Evolutionary conservation across 2,888 invertebrate species (phyloP).

Genomic region (Amorpha juglandis): DNA sequence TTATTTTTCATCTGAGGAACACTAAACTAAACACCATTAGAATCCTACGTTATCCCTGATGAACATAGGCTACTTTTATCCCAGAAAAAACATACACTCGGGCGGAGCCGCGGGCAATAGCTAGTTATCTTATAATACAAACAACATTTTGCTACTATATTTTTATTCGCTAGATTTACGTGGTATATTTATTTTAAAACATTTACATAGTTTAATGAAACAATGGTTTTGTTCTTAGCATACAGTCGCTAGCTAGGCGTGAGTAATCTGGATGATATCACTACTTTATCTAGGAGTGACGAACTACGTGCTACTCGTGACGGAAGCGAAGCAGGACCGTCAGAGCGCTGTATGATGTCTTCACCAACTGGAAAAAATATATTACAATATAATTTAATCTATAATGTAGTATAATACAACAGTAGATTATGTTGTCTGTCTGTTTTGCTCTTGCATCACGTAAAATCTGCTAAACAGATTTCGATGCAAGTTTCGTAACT

Average conservation of each 20-base stretch:
- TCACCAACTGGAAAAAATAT: slow-evolving; percentile 66
- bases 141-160: not conserved
- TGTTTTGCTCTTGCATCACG: no score
- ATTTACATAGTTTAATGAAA: slow-evolving; percentile 25
- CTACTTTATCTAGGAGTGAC: slow-evolving; percentile 19
- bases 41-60: no score
- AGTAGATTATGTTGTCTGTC: no score
- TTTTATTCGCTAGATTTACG: slow-evolving; percentile 13
- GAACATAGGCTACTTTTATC: no score
- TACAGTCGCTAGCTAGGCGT: slow-evolving; percentile 3
- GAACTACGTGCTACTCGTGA: slow-evolving; percentile 33
- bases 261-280: slow-evolving; percentile 26
- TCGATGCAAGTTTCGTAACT: no score
- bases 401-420: no score
- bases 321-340: slow-evolving; percentile 67
- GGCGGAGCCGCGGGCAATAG: no score
- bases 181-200: slow-evolving; percentile 17
- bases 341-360: slow-evolving; percentile 74
- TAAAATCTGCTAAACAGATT: no score
- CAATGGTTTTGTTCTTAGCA: slow-evolving; percentile 28
- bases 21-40: no score
- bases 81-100: no score
- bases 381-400: no score
- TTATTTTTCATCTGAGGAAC: no score
- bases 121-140: not conserved